Conservation (phyloP, 1,140 invertebrate genomes). For the Cydia fagiglandana region DNA sequence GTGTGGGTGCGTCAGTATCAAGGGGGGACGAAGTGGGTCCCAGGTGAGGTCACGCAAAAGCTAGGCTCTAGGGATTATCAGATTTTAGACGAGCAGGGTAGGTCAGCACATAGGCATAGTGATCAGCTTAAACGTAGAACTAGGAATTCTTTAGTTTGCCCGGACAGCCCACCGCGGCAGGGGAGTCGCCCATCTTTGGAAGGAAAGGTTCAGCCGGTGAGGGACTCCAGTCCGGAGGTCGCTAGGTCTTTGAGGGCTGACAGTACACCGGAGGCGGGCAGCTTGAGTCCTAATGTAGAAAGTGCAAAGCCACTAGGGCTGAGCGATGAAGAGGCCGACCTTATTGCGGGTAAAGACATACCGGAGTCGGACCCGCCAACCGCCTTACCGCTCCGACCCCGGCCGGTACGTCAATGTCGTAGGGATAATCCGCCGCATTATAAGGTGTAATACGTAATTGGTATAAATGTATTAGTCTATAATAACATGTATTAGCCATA, state of each 20-base stretch:
- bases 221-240: background rate
- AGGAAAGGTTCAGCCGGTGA: background rate
- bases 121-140: background rate
- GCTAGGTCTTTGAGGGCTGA: background rate
- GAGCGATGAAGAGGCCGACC: background rate
- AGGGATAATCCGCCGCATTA: background rate
- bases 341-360: background rate
- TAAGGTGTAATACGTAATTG: background rate
- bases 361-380: background rate
- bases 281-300: background rate
- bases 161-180: background rate
- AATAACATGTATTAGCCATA: too few relatives aligned
- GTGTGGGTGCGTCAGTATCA: conserved; percentile 15
- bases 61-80: background rate
- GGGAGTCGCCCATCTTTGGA: background rate
- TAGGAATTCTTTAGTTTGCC: background rate
- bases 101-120: conserved; percentile 4
- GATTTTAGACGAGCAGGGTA: background rate
- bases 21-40: background rate
- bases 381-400: conserved; percentile 4
- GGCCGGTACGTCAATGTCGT: background rate
- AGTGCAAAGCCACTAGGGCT: background rate
- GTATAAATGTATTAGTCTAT: too few relatives aligned
- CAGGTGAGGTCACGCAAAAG: background rate
- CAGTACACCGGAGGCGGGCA: background rate